Evolutionary conservation across 2,113 vertebrate genomes (phyloP), one percentile per base, ranked within the genome.

Genomic region (Merops nubicus): DNA sequence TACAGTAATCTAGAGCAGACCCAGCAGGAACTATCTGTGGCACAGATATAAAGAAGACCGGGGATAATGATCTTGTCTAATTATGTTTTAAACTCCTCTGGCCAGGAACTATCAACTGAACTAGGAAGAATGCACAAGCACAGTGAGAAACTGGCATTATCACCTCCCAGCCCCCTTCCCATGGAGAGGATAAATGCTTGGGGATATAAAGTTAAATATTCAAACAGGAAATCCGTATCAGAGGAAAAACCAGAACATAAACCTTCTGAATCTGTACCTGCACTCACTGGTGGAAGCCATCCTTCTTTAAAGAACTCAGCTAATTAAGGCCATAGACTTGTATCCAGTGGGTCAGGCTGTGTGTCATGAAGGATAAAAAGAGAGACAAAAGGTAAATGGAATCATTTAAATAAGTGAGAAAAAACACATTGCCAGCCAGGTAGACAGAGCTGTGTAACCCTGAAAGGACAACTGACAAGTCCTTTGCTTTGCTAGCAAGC

Each of bases 391-490:
- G 47, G 42, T 62, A 64, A 76, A 45, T 65, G 59, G 56, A 60
- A 91, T 47, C 29, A 60, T 93, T 96, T 88, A 88, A 93, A 90
- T 78, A 67, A 93, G 77, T 65, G 62, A 72, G 18, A 68, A 48
- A 77, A n/a, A 47, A 38, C 29, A 77, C 80, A 83, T 47, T 82
- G 88, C 89, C 77, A 86, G 73, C 67, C 48, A 78, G n/a, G 69
- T 60, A 89, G 91, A 81, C 85, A 62, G 67, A 77, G 84, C 51
- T 88, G 82, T 73, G 63, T 90, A 54, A 56, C 19, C 9, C 63
- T 40, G 31, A 51, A 60, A 34, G 73, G 85, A 92, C 57, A 80
- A 6, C 10, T 74, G 64, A 40, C 90, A 80, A 21, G 28, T n/a
- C 53, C 69, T n/a, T n/a, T n/a, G n/a, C n/a, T n/a, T n/a, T 23